A percentile compares a stretch with the other conserved stretches of the same genome.
Evolutionary conservation across 1,140 invertebrate species (phyloP).

Genomic region (Armadillidium nasatum): DNA sequence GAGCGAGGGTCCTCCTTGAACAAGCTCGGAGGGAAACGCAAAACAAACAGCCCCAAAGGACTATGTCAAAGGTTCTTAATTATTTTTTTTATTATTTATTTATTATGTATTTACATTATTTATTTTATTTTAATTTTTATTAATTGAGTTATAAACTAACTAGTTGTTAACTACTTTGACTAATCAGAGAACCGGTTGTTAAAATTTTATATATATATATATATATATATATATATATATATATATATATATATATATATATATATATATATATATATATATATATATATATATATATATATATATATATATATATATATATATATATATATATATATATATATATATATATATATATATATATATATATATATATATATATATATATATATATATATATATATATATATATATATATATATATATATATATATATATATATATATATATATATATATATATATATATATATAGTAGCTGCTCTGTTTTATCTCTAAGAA

Average conservation of each 20-base stretch:
- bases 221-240: slow-evolving; percentile 13
- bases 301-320: not conserved
- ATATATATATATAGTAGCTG: too few species aligned
- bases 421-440: too few species aligned
- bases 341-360: slow-evolving; percentile 19
- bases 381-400: slow-evolving; percentile 21
- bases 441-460: too few species aligned
- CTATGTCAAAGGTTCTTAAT: slow-evolving; percentile 41
- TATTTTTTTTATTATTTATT: too few species aligned
- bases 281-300: slow-evolving; percentile 15
- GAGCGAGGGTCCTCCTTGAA: slow-evolving; percentile 82
- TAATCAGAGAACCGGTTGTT: too few species aligned
- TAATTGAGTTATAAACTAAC: too few species aligned
- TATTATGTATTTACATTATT: too few species aligned
- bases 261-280: slow-evolving; percentile 16
- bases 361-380: slow-evolving; percentile 17
- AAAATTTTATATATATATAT: slow-evolving; percentile 2
- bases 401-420: not conserved
- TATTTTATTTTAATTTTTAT: not conserved
- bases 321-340: not conserved
- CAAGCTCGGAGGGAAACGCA: slow-evolving; percentile 53
- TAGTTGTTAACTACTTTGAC: too few species aligned
- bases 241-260: slow-evolving; percentile 17
- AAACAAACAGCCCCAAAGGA: slow-evolving; percentile 42
- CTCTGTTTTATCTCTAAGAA: too few species aligned